Conservation (phyloP, 2,113 vertebrate genomes). For the Anolis carolinensis region DNA sequence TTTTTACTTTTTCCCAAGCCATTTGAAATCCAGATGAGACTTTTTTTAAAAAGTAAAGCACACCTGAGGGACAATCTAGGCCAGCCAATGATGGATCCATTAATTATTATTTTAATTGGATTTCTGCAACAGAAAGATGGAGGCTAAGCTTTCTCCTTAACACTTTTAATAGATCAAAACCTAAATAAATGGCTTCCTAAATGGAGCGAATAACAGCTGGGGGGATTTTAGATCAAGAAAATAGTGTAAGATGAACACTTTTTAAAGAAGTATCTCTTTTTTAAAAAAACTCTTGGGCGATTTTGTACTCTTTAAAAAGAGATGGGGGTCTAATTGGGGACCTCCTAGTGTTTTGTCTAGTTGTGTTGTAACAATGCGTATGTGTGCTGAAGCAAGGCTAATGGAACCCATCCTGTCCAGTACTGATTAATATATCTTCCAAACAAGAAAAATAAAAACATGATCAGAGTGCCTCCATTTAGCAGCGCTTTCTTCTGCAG, state of each 20-base stretch:
- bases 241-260: no score
- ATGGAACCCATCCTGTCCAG: background rate
- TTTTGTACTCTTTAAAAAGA: background rate
- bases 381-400: background rate
- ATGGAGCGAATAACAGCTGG: background rate
- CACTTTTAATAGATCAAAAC: background rate
- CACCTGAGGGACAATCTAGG: background rate
- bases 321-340: background rate
- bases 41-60: no score
- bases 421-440: background rate
- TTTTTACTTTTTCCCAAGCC: no score
- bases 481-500: background rate
- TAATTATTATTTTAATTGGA: background rate
- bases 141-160: background rate
- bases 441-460: background rate
- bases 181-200: background rate
- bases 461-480: accelerated
- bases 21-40: no score
- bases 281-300: no score
- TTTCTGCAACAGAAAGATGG: background rate
- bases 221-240: background rate
- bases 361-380: background rate
- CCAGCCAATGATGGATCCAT: background rate
- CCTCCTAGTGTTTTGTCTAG: background rate
- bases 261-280: no score